Evolutionary conservation across 1,140 invertebrate species (phyloP).

Genomic region (Drosophila simulans): DNA sequence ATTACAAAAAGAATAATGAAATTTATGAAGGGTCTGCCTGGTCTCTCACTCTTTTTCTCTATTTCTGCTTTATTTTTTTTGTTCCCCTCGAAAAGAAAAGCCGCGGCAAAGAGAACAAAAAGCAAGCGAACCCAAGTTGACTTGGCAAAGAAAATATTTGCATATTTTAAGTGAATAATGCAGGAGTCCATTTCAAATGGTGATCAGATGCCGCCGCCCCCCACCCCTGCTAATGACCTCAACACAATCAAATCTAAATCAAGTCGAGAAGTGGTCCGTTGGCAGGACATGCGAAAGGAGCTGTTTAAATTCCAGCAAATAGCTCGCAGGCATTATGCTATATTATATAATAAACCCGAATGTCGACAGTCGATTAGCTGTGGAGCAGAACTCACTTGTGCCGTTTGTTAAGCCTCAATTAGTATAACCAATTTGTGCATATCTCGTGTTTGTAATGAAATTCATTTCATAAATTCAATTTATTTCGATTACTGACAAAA

Average conservation of each 20-base stretch:
- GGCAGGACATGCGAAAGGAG: not conserved
- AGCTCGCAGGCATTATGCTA: not conserved
- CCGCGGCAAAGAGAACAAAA: not conserved
- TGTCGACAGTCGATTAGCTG: constrained; percentile 10
- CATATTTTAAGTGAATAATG: constrained; percentile 64
- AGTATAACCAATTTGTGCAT: constrained; percentile 63
- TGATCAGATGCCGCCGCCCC: constrained; percentile 33
- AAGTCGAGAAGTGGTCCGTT: constrained; percentile 24
- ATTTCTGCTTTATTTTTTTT: no score
- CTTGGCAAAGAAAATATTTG: constrained; percentile 68
- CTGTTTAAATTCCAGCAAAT: constrained; percentile 32
- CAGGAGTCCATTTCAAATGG: constrained; percentile 59
- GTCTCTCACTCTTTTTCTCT: not conserved
- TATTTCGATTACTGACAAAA: constrained; percentile 82
- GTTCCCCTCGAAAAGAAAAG: constrained; percentile 5
- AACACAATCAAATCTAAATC: constrained; percentile 52
- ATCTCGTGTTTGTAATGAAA: constrained; percentile 65
- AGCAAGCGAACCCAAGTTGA: constrained; percentile 27
- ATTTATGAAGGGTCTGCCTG: constrained; percentile 50
- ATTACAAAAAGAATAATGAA: constrained; percentile 70
- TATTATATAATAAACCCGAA: not conserved
- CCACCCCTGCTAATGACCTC: constrained; percentile 45
- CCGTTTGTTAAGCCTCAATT: constrained; percentile 68
- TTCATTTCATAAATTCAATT: constrained; percentile 83
- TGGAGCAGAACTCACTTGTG: not conserved